Conservation (phyloP, 2,797 vertebrate species). For the Falco naumanni region DNA sequence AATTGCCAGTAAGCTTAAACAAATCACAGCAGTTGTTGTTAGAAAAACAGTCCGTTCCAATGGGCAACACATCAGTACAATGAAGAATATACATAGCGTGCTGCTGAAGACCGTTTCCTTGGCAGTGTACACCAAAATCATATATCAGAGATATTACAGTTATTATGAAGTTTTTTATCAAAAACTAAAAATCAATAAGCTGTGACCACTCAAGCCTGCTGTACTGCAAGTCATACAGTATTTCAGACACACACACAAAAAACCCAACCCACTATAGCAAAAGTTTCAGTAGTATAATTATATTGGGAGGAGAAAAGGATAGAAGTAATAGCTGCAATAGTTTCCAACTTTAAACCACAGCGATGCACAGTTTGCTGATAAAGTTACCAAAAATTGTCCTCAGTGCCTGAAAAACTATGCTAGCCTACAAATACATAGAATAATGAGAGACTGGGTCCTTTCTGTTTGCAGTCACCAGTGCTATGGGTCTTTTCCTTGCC, state of each 20-base stretch:
- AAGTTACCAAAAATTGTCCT: background rate
- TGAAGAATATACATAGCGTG: background rate
- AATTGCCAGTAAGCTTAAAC: background rate
- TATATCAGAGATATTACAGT: conserved; percentile 8
- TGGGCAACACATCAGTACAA: background rate
- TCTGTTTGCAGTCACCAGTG: background rate
- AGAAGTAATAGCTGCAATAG: background rate
- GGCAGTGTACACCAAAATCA: conserved; percentile 7
- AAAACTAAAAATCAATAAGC: conserved; percentile 60
- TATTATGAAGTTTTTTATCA: conserved; percentile 42
- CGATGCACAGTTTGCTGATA: background rate
- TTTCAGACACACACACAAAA: conserved; percentile 17
- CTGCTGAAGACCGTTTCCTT: conserved; percentile 10
- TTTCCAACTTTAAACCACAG: background rate
- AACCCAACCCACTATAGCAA: background rate
- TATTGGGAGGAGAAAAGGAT: background rate
- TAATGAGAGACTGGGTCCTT: background rate
- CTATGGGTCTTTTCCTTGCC: background rate
- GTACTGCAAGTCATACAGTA: background rate
- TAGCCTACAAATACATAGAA: background rate
- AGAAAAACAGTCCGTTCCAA: conserved; percentile 3
- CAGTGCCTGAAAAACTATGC: background rate
- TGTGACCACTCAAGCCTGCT: background rate
- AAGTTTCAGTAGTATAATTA: background rate
- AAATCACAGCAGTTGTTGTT: background rate